Evolutionary conservation across 2,888 invertebrate species (phyloP).

Genomic region (Dromius quadrimaculatus): DNA sequence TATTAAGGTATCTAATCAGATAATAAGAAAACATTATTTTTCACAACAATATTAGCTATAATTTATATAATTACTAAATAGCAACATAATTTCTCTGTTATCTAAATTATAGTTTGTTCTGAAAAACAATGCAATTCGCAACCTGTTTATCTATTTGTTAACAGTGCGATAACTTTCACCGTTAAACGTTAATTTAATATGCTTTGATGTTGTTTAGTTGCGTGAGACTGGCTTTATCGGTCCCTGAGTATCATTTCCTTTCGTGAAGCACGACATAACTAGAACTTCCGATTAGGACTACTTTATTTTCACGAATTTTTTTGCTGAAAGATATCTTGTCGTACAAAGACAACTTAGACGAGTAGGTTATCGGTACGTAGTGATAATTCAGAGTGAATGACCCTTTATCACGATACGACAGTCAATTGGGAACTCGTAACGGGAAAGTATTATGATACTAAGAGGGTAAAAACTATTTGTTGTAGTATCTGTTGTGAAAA

Average conservation of each 20-base stretch:
- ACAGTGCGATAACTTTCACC: slow-evolving; percentile 26
- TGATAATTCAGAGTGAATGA: slow-evolving; percentile 10
- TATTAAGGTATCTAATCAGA: no score
- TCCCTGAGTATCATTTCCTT: slow-evolving; percentile 14
- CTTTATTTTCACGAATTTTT: slow-evolving; percentile 11
- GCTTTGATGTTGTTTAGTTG: background rate
- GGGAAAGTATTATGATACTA: background rate
- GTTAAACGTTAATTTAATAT: slow-evolving; percentile 6
- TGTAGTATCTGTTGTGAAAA: background rate
- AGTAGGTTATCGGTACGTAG: background rate
- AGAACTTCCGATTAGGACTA: slow-evolving; percentile 19
- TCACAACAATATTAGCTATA: no score
- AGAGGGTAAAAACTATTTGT: background rate
- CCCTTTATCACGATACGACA: slow-evolving; percentile 7
- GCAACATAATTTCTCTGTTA: no score
- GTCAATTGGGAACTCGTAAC: background rate
- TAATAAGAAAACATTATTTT: no score
- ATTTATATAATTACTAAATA: no score
- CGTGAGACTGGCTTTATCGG: slow-evolving; percentile 1
- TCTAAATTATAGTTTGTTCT: no score
- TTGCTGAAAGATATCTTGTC: background rate
- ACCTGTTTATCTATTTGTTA: slow-evolving; percentile 20
- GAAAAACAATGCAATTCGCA: no score
- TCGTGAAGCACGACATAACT: slow-evolving; percentile 30
- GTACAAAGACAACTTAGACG: background rate